Conservation (phyloP, 2,888 invertebrate species). For the Pollenia angustigena region DNA sequence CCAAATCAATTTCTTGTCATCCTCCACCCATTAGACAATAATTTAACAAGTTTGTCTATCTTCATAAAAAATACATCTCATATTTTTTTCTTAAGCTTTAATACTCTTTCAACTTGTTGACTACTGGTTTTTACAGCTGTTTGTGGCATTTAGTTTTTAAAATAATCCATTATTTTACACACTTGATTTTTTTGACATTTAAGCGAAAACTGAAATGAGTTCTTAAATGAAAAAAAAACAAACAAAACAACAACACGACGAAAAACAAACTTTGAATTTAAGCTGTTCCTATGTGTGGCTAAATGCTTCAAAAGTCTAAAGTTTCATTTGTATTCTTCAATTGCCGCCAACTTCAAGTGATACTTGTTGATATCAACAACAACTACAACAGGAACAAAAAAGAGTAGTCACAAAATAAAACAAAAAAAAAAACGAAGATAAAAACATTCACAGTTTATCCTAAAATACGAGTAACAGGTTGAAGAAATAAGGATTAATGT, state of each 20-base stretch:
- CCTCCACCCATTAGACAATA: neutral
- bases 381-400: slow-evolving; percentile 26
- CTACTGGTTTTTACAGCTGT: slow-evolving; percentile 70
- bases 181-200: slow-evolving; percentile 67
- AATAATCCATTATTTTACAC: slow-evolving; percentile 70
- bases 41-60: slow-evolving; percentile 8
- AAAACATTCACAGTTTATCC: slow-evolving; percentile 35
- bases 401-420: neutral
- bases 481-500: slow-evolving; percentile 72
- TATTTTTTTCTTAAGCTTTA: neutral
- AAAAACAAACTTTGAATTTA: slow-evolving; percentile 13
- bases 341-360: slow-evolving; percentile 72
- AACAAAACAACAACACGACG: neutral
- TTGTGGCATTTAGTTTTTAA: slow-evolving; percentile 65
- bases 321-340: slow-evolving; percentile 17
- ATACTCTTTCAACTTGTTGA: slow-evolving; percentile 37
- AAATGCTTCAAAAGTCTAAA: slow-evolving; percentile 32
- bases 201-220: slow-evolving; percentile 51
- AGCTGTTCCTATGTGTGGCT: slow-evolving; percentile 58
- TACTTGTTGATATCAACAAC: slow-evolving; percentile 48
- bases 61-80: neutral
- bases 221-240: slow-evolving; percentile 3
- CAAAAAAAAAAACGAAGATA: slow-evolving; percentile 14
- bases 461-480: slow-evolving; percentile 62
- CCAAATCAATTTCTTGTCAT: slow-evolving; percentile 25